Evolutionary conservation across 2,797 vertebrate species (phyloP), one percentile per base, ranked within the genome.

Genomic region (Tachyglossus aculeatus): DNA sequence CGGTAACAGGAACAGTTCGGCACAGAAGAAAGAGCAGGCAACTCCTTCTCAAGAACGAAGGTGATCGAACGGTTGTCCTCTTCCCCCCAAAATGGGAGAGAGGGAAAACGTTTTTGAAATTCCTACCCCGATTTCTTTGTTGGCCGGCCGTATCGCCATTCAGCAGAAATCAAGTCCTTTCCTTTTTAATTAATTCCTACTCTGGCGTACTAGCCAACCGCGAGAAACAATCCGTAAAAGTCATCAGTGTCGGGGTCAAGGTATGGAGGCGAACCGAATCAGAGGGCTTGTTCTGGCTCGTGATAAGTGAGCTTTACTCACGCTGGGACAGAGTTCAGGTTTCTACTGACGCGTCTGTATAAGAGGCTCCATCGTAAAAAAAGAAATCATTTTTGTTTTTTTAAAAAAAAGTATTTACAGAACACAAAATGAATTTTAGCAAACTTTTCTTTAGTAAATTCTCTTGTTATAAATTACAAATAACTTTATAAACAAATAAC

Each of bases 401-500:
- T n/a, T n/a, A n/a, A n/a, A 43, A 83, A 12, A 90, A 77, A 82
- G 80, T 44, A 89, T 67, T 88, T 80, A 48, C 77, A 90, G 79
- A 87, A 89, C 88, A 87, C 74, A 65, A 86, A 83, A 81, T 84
- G 74, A 79, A 67, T 89, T 88, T 90, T 91, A 92, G 85, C 87
- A 92, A 92, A 91, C 75, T 70, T 88, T 87, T 90, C 79, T 86
- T 88, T 92, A 93, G 88, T 90, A 94, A 94, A 92, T 83, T 90
- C 88, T 90, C 85, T 81, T 83, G 75, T 91, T 94, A 94, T 93
- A 94, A 93, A 93, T 92, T 92, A 93, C 91, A 88, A 88, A 88
- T 90, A 90, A 88, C 87, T 89, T 90, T 91, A 91, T 90, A 92
- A 93, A 93, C 90, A 90, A 92, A 88, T 84, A 82, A 61, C 82